Evolutionary conservation across 2,888 invertebrate genomes (phyloP).

Genomic region (Arrhopalites spinosus): DNA sequence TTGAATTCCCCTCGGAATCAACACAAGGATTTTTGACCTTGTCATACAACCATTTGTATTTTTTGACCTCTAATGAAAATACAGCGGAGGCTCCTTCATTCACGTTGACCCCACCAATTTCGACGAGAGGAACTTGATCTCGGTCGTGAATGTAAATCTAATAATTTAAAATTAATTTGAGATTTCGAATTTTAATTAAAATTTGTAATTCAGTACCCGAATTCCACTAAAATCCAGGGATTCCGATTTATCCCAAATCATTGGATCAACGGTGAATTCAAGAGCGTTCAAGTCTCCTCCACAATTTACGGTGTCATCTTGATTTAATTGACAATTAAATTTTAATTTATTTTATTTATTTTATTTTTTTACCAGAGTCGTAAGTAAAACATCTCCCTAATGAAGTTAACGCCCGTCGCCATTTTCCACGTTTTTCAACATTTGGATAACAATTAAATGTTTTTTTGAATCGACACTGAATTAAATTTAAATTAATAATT

Average conservation of each 20-base stretch:
- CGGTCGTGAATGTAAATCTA: conserved; percentile 42
- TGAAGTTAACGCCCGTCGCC: conserved; percentile 38
- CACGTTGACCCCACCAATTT: conserved; percentile 39
- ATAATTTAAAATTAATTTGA: background rate
- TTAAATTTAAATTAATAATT: background rate
- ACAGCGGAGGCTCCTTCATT: conserved; percentile 36
- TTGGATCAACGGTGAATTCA: conserved; percentile 38
- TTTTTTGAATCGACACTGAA: conserved; percentile 34
- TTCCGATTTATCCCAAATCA: conserved; percentile 39
- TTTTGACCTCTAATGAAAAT: conserved; percentile 36
- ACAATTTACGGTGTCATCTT: conserved; percentile 2
- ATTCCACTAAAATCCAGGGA: conserved; percentile 35
- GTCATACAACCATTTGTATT: conserved; percentile 38
- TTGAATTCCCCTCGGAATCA: background rate
- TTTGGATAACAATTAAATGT: conserved; percentile 34
- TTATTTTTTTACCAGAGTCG: conserved; percentile 24
- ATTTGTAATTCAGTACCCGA: conserved; percentile 24
- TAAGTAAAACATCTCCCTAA: conserved; percentile 44
- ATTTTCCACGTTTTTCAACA: conserved; percentile 38
- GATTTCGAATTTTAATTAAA: too few relatives aligned
- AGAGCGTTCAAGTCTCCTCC: conserved; percentile 41
- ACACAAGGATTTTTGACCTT: conserved; percentile 33
- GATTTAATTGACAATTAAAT: conserved; percentile 17
- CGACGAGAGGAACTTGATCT: conserved; percentile 38
- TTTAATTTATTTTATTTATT: background rate